Evolutionary conservation across 2,113 vertebrate genomes (phyloP).

Genomic region (Alectura lathami): DNA sequence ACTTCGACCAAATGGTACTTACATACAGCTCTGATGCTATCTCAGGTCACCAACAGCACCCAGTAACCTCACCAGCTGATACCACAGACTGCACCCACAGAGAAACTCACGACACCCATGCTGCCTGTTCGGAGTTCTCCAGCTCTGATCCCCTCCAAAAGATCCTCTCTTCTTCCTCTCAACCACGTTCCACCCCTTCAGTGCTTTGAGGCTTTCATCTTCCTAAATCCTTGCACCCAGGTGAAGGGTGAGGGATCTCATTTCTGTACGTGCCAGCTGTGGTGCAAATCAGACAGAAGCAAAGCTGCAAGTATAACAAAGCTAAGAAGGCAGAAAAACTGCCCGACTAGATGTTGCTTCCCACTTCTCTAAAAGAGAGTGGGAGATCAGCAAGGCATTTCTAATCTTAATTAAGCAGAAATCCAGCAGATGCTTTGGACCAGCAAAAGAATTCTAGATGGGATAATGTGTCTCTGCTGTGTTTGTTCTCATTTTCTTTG

Average conservation of each 20-base stretch:
- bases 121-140: not conserved
- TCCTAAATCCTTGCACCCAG: not conserved
- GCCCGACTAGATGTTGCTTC: not conserved
- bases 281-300: not conserved
- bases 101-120: not conserved
- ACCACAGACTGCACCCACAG: not conserved
- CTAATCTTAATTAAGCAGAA: constrained; percentile 19
- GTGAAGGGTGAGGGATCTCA: not conserved
- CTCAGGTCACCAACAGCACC: not conserved
- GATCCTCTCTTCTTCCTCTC: not conserved
- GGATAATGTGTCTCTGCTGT: not conserved
- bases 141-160: not conserved
- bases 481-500: not conserved
- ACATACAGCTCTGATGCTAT: not conserved
- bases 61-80: not conserved
- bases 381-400: not conserved
- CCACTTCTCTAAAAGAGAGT: not conserved
- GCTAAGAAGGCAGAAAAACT: not conserved
- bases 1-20: not conserved
- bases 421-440: constrained; percentile 21
- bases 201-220: not conserved
- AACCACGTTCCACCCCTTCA: not conserved
- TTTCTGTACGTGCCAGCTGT: not conserved
- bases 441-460: not conserved
- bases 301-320: not conserved